These are phyloP conservation scores for Cyanoderma ruficeps DNA, from an alignment of 2,113 vertebrate genomes.

Conservation along the genomic window DNA sequence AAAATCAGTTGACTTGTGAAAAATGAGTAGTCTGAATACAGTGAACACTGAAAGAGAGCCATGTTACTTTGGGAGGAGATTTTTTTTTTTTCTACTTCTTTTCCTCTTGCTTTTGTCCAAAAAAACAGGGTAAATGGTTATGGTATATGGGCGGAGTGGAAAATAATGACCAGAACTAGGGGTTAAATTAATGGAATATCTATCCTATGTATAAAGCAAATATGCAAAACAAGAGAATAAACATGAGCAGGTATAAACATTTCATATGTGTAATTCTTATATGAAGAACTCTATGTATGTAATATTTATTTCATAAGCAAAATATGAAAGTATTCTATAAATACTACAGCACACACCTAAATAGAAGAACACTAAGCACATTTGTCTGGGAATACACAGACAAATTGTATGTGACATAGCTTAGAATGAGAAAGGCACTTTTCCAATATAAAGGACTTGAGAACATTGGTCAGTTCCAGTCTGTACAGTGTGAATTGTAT, in stretches of 20 bases:
- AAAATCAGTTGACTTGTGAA: not conserved
- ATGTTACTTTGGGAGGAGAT: fast-evolving
- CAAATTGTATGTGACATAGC: not conserved
- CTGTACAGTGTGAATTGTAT: not conserved
- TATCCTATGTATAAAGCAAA: not conserved
- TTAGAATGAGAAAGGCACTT: not conserved
- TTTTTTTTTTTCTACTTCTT: not conserved
- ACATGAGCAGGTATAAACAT: not conserved
- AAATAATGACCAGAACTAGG: not conserved
- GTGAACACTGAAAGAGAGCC: not conserved
- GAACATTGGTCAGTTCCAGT: not conserved
- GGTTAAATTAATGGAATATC: not conserved
- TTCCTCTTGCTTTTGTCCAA: not conserved
- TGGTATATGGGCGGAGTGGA: fast-evolving
- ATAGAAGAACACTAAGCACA: not conserved
- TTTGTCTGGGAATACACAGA: not conserved
- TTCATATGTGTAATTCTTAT: not conserved
- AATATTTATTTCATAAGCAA: not conserved
- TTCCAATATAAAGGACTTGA: not conserved
- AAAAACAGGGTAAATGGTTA: not conserved
- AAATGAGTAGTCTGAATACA: not conserved
- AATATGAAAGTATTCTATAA: not conserved
- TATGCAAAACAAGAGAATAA: not conserved
- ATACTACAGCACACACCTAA: not conserved
- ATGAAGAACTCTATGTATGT: not conserved